phyloP scores from a whole-genome alignment of 2,888 invertebrate species.

The Apodemia mormo region DNA sequence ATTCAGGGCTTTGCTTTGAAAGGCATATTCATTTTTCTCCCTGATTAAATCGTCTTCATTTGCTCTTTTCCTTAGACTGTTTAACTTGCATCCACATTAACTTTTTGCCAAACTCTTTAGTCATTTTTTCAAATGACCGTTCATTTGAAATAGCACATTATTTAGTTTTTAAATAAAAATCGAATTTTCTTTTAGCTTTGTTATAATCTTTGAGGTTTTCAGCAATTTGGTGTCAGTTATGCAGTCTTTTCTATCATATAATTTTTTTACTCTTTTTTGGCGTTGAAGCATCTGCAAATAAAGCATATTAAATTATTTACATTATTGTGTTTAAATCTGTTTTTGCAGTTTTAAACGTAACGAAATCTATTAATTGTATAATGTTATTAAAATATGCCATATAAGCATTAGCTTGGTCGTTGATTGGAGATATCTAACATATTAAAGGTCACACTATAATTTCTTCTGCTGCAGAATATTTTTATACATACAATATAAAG shows the following conservation, averaged over 20 bases:
- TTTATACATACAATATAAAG: too few species aligned
- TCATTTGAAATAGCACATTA: constrained; percentile 17
- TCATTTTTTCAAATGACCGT: constrained; percentile 25
- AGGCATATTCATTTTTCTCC: constrained; percentile 22
- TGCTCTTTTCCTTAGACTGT: neutral
- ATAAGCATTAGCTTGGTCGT: neutral
- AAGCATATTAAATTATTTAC: neutral
- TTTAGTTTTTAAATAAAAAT: constrained; percentile 19
- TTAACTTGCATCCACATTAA: constrained; percentile 24
- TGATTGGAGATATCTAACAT: neutral
- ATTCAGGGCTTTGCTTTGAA: constrained; percentile 24
- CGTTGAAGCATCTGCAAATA: neutral
- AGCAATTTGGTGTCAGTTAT: constrained; percentile 22
- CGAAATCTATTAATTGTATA: neutral
- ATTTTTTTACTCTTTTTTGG: neutral
- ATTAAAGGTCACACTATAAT: neutral
- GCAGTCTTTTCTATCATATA: neutral
- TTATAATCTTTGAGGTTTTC: constrained; percentile 22
- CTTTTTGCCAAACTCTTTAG: constrained; percentile 23
- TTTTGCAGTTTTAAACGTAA: neutral
- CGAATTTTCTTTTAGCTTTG: constrained; percentile 17
- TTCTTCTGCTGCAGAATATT: neutral
- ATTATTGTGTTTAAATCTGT: neutral
- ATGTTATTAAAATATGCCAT: neutral
- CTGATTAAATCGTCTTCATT: constrained; percentile 17